Evolutionary conservation across 2,797 vertebrate genomes (phyloP), one percentile per base, ranked within the genome.

Genomic region (Halcyon leucocephala): DNA sequence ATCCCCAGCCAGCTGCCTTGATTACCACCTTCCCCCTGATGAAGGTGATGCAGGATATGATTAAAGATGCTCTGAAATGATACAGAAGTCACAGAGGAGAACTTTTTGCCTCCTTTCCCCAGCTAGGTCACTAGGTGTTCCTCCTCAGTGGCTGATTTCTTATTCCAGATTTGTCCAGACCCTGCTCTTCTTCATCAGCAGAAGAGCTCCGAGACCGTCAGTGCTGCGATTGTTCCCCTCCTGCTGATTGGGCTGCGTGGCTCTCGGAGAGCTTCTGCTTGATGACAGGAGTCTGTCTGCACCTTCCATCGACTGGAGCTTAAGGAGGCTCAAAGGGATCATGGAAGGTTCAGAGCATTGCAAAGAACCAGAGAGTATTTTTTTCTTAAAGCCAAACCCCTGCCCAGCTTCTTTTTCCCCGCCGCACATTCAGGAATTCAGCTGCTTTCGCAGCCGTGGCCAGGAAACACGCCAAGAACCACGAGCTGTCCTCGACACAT

Each of bases 181-280:
- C 52, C 52, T 26, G 61, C 96, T 97, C 96, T 90, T 96, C 96
- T 95, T 98, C 97, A 98, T 98, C 97, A 97, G 89, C 92, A 91
- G 58, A 96, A 95, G 97, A 97, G 97, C 90, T 90, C 87, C 3
- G 26, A 92, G 86, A 57, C 97, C 54, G 89, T 73, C 51, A 51
- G 93, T 33, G 35, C 90, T 81, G 70, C 57, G 61, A 96, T 84
- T 90, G 97, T 93, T 97, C 96, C 96, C 97, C 97, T 98, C 87
- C 89, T 85, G 93, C 96, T 98, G 98, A 98, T 98, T 98, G 98
- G 90, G 97, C 97, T 97, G 91, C 91, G 90, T 72, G 83, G 96
- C 86, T 95, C 88, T 97, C 19, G 24, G 89, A 96, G 95, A 96
- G 95, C 83, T 73, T 82, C 92, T 94, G 94, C 91, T 85, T 97